phyloP scores from a whole-genome alignment of 37 sponge, comb jelly and placozoan species.

The Cliona cf. orientalis region DNA sequence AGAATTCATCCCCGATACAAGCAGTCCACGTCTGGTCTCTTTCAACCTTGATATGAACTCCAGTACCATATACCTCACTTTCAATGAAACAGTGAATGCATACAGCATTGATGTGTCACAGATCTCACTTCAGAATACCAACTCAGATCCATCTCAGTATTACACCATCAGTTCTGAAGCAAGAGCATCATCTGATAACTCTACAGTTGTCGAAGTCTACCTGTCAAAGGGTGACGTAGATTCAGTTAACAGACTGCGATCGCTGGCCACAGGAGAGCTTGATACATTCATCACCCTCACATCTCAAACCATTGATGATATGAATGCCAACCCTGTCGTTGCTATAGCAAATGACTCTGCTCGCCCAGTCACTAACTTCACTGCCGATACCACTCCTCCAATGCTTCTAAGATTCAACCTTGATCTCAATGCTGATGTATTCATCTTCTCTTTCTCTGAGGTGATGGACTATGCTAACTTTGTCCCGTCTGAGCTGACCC shows the following conservation, averaged over 20 bases:
- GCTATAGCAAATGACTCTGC: constrained; percentile 40
- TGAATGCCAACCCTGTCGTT: constrained; percentile 62
- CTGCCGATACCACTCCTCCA: constrained; percentile 68
- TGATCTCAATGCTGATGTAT: constrained; percentile 56
- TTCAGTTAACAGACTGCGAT: constrained; percentile 70
- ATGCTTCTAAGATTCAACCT: constrained; percentile 53
- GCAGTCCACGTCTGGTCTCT: constrained; percentile 53
- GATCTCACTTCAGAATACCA: constrained; percentile 56
- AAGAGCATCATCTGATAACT: constrained; percentile 39
- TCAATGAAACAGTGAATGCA: constrained; percentile 82
- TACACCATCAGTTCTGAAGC: constrained; percentile 32
- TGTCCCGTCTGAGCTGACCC: constrained; percentile 52
- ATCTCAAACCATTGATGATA: constrained; percentile 61
- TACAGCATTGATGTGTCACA: constrained; percentile 41
- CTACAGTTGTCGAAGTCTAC: constrained; percentile 52
- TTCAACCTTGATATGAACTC: constrained; percentile 83
- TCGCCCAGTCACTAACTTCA: constrained; percentile 65
- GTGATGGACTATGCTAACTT: constrained; percentile 68
- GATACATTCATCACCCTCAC: constrained; percentile 68
- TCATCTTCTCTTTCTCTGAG: constrained; percentile 79
- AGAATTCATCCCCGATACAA: constrained; percentile 54
- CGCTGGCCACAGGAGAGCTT: constrained; percentile 35
- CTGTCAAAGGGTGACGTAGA: constrained; percentile 69
- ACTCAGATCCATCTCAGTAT: constrained; percentile 4
- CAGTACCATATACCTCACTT: constrained; percentile 58